Evolutionary conservation across 2,888 invertebrate species (phyloP).

Genomic region (Agrochola litura): DNA sequence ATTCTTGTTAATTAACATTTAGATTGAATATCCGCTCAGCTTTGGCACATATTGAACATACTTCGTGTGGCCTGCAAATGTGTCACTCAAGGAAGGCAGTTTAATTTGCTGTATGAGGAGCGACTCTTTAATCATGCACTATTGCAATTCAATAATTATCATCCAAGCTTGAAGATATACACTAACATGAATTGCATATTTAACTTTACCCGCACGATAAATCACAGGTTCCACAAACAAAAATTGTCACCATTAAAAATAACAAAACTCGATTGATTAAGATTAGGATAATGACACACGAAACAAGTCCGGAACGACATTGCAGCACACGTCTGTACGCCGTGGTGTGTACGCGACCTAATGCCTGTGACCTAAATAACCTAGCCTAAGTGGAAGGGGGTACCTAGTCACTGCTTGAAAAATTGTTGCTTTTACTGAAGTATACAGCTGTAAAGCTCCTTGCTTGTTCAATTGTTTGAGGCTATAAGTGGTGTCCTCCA

Average conservation of each 20-base stretch:
- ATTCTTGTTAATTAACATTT: neutral
- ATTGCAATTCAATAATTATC: neutral
- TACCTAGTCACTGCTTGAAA: constrained; percentile 30
- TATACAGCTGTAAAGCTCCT: constrained; percentile 5
- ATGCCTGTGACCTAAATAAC: constrained; percentile 71
- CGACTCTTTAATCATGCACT: too few relatives aligned
- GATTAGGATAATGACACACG: constrained; percentile 28
- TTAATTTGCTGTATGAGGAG: neutral
- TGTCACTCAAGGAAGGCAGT: neutral
- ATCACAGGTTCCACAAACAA: neutral
- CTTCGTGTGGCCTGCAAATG: neutral
- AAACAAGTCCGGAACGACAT: constrained; percentile 25
- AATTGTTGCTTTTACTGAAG: constrained; percentile 25
- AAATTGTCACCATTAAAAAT: constrained; percentile 2
- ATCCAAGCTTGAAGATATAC: neutral
- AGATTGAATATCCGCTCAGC: neutral
- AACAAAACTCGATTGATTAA: neutral
- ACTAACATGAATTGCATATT: neutral
- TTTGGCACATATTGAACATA: neutral
- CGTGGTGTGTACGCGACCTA: constrained; percentile 43
- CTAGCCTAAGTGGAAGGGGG: constrained; percentile 53
- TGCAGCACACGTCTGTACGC: constrained; percentile 38
- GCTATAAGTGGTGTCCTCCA: constrained; percentile 27
- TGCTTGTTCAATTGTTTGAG: constrained; percentile 33
- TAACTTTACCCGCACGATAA: neutral